phyloP scores from a whole-genome alignment of 1,140 invertebrate species.

The Achroia grisella region DNA sequence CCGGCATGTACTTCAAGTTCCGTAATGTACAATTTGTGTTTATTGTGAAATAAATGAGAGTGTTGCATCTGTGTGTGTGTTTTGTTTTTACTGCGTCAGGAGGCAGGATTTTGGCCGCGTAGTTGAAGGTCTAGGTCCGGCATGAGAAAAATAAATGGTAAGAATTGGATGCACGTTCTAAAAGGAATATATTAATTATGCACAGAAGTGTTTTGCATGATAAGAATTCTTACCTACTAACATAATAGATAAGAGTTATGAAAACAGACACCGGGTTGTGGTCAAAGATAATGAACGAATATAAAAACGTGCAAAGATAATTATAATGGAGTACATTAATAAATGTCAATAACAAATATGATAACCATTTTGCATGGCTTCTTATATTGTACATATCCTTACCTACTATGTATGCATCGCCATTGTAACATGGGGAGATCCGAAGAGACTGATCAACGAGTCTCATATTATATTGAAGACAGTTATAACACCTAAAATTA shows the following conservation, averaged over 20 bases:
- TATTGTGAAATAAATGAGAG: constrained; percentile 46
- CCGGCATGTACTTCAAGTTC: not conserved
- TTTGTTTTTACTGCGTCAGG: constrained; percentile 56
- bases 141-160: constrained; percentile 71
- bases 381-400: too few species aligned
- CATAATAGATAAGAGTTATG: constrained; percentile 26
- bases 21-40: constrained; percentile 14
- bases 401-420: too few species aligned
- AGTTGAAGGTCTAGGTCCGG: constrained; percentile 51
- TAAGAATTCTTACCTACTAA: constrained; percentile 2
- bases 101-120: constrained; percentile 64
- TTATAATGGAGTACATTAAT: not conserved
- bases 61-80: constrained; percentile 52
- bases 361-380: too few species aligned
- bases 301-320: not conserved
- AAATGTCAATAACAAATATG: too few species aligned
- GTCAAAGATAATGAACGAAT: constrained; percentile 31
- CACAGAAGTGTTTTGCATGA: not conserved
- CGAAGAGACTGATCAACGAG: too few species aligned
- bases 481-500: too few species aligned
- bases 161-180: constrained; percentile 19
- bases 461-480: too few species aligned
- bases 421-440: too few species aligned
- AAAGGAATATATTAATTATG: not conserved
- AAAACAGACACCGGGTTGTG: constrained; percentile 28